Percentiles rank a stretch among this genome's conserved stretches.
phyloP scores from a whole-genome alignment of 2,888 invertebrate genomes.

The Eupelmus urozonus region DNA sequence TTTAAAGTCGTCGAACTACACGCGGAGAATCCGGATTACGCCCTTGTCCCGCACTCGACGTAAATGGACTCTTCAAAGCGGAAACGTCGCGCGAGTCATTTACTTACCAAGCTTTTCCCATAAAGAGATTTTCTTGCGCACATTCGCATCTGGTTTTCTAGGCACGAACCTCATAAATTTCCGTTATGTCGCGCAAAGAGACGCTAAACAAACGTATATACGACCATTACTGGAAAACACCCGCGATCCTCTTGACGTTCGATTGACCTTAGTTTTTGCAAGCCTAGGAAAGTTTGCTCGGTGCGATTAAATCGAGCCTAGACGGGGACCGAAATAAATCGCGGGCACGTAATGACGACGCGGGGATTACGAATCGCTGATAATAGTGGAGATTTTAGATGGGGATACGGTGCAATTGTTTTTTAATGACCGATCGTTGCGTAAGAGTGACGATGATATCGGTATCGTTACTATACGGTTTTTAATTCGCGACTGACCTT shows the following conservation, averaged over 20 bases:
- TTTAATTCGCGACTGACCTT: too few relatives aligned
- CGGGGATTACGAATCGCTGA: too few relatives aligned
- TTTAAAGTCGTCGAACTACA: neutral
- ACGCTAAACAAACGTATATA: neutral
- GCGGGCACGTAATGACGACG: too few relatives aligned
- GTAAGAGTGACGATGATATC: too few relatives aligned
- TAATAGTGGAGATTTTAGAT: too few relatives aligned
- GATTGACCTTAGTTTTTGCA: neutral
- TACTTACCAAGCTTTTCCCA: neutral
- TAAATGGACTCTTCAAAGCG: constrained; percentile 1
- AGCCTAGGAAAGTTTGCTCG: neutral
- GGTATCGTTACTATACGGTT: too few relatives aligned
- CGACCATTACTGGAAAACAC: neutral
- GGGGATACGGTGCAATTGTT: too few relatives aligned
- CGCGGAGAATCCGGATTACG: too few relatives aligned
- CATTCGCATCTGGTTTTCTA: constrained; percentile 3
- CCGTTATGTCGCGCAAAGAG: constrained; percentile 2
- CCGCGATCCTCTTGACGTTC: neutral
- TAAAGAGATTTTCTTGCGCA: neutral
- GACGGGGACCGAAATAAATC: too few relatives aligned
- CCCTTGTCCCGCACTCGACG: constrained; percentile 23
- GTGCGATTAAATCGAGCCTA: too few relatives aligned
- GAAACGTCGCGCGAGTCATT: constrained; percentile 23
- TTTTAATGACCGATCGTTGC: too few relatives aligned
- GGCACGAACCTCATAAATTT: constrained; percentile 28